phyloP scores from a whole-genome alignment of 2,888 invertebrate species.

The Drosophila testacea region DNA sequence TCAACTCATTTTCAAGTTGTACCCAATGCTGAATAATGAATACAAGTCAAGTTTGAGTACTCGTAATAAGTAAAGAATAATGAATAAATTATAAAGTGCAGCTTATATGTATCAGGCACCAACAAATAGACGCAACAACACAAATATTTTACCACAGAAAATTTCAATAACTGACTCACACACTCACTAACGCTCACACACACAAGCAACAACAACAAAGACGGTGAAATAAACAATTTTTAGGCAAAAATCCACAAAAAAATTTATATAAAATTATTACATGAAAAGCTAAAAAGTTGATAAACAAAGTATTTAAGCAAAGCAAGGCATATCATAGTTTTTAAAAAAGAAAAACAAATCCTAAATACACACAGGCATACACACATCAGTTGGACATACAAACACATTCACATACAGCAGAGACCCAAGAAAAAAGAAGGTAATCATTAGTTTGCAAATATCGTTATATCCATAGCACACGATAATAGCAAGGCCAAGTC shows the following conservation, averaged over 20 bases:
- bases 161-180: constrained; percentile 40
- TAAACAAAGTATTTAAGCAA: constrained; percentile 76
- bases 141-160: constrained; percentile 63
- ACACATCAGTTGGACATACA: constrained; percentile 8
- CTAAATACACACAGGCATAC: constrained; percentile 24
- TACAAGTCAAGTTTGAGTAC: constrained; percentile 46
- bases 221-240: constrained; percentile 71
- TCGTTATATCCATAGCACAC: constrained; percentile 31
- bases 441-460: constrained; percentile 27
- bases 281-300: constrained; percentile 61
- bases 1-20: constrained; percentile 75
- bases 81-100: constrained; percentile 45
- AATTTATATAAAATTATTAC: constrained; percentile 67
- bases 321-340: constrained; percentile 95
- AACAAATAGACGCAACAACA: constrained; percentile 50
- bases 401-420: constrained; percentile 16
- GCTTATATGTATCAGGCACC: constrained; percentile 70
- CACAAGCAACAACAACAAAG: constrained; percentile 25
- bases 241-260: constrained; percentile 79
- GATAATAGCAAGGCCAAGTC: constrained; percentile 9
- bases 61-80: constrained; percentile 45
- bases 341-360: constrained; percentile 86
- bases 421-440: constrained; percentile 1
- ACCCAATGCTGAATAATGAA: constrained; percentile 65
- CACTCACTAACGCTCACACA: constrained; percentile 26